Percentiles rank a stretch among this genome's conserved stretches.
Evolutionary conservation across 2,113 vertebrate genomes (phyloP).

Genomic region (Antechinus flavipes): DNA sequence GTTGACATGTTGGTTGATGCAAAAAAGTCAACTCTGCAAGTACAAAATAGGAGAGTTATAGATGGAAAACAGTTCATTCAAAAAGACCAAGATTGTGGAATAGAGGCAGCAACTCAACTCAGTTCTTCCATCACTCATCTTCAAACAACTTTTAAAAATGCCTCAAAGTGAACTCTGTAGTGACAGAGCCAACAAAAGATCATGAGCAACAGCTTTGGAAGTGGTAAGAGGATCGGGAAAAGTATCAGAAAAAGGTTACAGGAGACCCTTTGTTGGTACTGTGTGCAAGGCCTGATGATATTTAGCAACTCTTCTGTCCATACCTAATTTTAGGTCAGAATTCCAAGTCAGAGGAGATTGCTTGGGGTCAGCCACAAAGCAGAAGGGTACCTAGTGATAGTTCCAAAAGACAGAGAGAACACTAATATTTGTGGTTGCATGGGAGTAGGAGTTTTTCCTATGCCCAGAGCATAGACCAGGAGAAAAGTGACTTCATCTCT

Average conservation of each 20-base stretch:
- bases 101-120: neutral
- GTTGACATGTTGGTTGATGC: neutral
- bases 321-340: neutral
- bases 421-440: too few species aligned
- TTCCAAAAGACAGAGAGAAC: too few species aligned
- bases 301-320: neutral
- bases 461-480: too few species aligned
- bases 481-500: too few species aligned
- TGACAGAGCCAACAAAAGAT: neutral
- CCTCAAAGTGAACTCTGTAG: neutral
- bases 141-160: neutral
- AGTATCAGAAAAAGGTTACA: neutral
- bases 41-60: neutral
- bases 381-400: neutral
- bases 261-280: neutral
- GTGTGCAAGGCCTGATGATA: neutral
- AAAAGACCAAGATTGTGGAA: neutral
- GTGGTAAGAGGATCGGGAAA: neutral
- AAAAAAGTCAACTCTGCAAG: neutral
- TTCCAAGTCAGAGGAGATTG: neutral
- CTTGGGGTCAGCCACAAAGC: neutral
- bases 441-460: too few species aligned
- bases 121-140: neutral
- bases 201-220: neutral
- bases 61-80: neutral